These are phyloP conservation scores for Drosophila atripex DNA, from an alignment of 2,888 invertebrate species.

Conservation along the genomic window DNA sequence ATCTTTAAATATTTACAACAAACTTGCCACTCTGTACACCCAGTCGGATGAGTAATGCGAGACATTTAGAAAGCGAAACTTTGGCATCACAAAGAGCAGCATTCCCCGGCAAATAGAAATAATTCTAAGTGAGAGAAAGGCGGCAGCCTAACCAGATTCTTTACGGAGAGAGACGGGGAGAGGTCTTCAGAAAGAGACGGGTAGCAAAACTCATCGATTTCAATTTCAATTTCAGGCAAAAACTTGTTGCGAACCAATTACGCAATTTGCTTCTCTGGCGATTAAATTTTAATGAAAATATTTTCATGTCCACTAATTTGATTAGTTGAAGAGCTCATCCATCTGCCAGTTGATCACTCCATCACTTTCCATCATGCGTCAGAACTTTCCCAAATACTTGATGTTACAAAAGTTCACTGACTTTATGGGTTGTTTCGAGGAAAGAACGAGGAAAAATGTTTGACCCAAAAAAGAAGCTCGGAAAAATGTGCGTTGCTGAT, in stretches of 20 bases:
- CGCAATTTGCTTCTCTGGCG: conserved; percentile 50
- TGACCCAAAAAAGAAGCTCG: conserved; percentile 53
- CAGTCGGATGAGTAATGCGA: conserved; percentile 56
- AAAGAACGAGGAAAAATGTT: conserved; percentile 24
- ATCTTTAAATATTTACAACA: too few relatives aligned
- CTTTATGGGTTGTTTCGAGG: conserved; percentile 13
- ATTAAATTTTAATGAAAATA: conserved; percentile 55
- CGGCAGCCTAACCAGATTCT: conserved; percentile 31
- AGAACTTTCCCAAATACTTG: conserved; percentile 39
- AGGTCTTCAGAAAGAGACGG: too few relatives aligned
- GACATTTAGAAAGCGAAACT: conserved; percentile 42
- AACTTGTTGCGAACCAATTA: conserved; percentile 50
- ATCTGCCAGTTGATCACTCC: conserved; percentile 20
- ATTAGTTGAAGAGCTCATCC: conserved; percentile 46
- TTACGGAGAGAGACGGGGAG: background rate
- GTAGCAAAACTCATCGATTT: too few relatives aligned
- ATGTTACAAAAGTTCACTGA: conserved; percentile 53
- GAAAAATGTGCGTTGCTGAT: conserved; percentile 46
- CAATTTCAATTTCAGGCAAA: conserved; percentile 46
- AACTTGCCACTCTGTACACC: conserved; percentile 34
- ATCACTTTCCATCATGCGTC: conserved; percentile 22
- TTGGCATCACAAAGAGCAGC: conserved; percentile 25
- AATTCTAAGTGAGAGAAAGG: conserved; percentile 34
- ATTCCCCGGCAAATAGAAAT: conserved; percentile 49
- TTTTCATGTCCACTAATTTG: conserved; percentile 28